phyloP scores from a whole-genome alignment of 2,113 vertebrate genomes.

The Gambusia holbrooki region DNA sequence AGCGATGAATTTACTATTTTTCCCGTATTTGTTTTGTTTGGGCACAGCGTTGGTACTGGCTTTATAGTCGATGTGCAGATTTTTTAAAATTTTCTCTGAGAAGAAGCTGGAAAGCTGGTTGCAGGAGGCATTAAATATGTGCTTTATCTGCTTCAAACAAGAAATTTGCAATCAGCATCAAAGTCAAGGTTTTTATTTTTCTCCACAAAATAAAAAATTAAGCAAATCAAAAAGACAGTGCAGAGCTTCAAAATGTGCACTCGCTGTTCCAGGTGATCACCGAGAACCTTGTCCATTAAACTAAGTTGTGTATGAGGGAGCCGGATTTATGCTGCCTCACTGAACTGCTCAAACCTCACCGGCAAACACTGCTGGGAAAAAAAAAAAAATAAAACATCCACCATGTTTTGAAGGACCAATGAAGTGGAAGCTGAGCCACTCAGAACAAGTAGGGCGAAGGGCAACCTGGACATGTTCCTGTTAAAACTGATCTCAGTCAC shows the following conservation, averaged over 20 bases:
- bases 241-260: slow-evolving; percentile 18
- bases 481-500: slow-evolving; percentile 41
- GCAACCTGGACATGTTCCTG: slow-evolving; percentile 25
- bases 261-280: slow-evolving; percentile 27
- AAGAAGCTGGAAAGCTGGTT: too few relatives aligned
- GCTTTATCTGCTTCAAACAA: too few relatives aligned
- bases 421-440: slow-evolving; percentile 25
- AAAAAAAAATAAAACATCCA: too few relatives aligned
- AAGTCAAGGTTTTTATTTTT: background rate
- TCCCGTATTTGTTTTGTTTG: too few relatives aligned
- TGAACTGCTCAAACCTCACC: slow-evolving; percentile 20
- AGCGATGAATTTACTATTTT: too few relatives aligned
- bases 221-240: background rate
- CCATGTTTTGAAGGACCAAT: slow-evolving; percentile 31
- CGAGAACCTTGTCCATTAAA: slow-evolving; percentile 55
- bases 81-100: too few relatives aligned
- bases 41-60: too few relatives aligned
- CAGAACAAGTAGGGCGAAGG: slow-evolving; percentile 56
- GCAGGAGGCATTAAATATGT: too few relatives aligned
- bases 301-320: slow-evolving; percentile 50
- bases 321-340: slow-evolving; percentile 25
- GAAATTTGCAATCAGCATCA: background rate
- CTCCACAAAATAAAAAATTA: background rate
- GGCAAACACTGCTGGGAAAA: slow-evolving; percentile 19
- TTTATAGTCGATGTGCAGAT: too few relatives aligned